Conservation (phyloP, 2,113 vertebrate species). For the Xyliphius kryptos region DNA sequence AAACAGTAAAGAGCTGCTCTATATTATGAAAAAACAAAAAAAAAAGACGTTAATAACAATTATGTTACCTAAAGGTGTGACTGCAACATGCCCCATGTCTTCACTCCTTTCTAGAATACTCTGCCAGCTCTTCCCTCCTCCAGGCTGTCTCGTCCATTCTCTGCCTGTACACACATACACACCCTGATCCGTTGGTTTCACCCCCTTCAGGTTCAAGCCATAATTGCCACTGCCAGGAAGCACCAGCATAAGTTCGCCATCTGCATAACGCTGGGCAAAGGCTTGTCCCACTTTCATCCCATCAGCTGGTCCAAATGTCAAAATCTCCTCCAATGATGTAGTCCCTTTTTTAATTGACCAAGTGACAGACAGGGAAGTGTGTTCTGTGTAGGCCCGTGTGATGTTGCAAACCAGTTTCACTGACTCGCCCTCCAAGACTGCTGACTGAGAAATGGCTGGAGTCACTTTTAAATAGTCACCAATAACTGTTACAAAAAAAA, state of each 20-base stretch:
- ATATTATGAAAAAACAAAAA: neutral
- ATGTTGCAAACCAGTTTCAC: constrained; percentile 65
- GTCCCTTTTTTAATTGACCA: constrained; percentile 61
- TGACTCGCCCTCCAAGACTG: constrained; percentile 62
- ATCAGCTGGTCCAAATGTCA: constrained; percentile 65
- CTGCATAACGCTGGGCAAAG: constrained; percentile 63
- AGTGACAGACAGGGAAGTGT: constrained; percentile 69
- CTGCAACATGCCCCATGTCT: constrained; percentile 57
- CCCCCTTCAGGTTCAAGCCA: constrained; percentile 55
- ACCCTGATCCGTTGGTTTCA: constrained; percentile 55
- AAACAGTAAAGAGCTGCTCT: neutral
- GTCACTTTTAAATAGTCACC: constrained; percentile 63
- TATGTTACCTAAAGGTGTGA: constrained; percentile 69
- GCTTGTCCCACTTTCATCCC: constrained; percentile 53
- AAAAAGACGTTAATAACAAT: constrained; percentile 35
- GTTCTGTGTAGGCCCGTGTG: constrained; percentile 44
- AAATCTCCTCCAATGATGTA: constrained; percentile 42
- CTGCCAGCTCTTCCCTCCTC: constrained; percentile 62
- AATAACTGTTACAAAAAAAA: constrained; percentile 59
- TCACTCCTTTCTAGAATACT: constrained; percentile 72
- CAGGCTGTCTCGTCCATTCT: constrained; percentile 69
- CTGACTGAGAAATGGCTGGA: constrained; percentile 43
- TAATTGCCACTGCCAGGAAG: constrained; percentile 58
- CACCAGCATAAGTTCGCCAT: constrained; percentile 64
- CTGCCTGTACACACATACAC: constrained; percentile 69